A percentile compares a stretch with the other conserved stretches of the same genome.
Evolutionary conservation across 2,888 invertebrate species (phyloP).

Genomic region (Napeogenes inachia): DNA sequence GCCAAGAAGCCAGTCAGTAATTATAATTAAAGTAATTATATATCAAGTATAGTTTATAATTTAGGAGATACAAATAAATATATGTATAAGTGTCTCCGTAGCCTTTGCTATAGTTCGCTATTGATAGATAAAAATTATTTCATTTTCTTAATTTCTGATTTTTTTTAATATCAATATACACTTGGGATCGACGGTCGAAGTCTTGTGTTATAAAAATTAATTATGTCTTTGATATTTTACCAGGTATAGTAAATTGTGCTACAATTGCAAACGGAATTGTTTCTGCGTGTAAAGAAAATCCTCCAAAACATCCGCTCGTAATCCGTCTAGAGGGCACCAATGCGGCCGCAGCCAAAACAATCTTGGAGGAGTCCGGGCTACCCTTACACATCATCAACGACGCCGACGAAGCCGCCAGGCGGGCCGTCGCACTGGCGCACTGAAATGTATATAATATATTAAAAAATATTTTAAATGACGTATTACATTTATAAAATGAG

Average conservation of each 20-base stretch:
- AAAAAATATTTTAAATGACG: too few species aligned
- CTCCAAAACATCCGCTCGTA: conserved; percentile 91
- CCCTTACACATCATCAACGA: conserved; percentile 88
- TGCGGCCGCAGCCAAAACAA: conserved; percentile 87
- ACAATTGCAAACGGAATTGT: conserved; percentile 98
- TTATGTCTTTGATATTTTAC: conserved; percentile 10
- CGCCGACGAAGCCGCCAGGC: conserved; percentile 95
- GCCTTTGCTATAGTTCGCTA: too few species aligned
- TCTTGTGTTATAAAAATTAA: background rate
- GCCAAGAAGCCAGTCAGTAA: too few species aligned
- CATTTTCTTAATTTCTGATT: too few species aligned
- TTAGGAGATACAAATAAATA: too few species aligned
- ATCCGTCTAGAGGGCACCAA: conserved; percentile 98
- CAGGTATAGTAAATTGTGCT: conserved; percentile 97
- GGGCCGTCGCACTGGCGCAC: conserved; percentile 82
- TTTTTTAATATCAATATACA: too few species aligned
- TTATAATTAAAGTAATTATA: too few species aligned
- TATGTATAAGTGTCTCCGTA: too few species aligned
- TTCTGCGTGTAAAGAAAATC: conserved; percentile 87
- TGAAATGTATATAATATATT: background rate
- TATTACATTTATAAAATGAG: too few species aligned
- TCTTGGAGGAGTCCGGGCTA: conserved; percentile 89
- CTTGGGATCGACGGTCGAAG: too few species aligned
- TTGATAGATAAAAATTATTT: too few species aligned
- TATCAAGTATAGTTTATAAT: too few species aligned